A percentile compares a stretch with the other conserved stretches of the same genome.
Evolutionary conservation across 2,113 vertebrate species (phyloP).

Genomic region (Antigone vipio): DNA sequence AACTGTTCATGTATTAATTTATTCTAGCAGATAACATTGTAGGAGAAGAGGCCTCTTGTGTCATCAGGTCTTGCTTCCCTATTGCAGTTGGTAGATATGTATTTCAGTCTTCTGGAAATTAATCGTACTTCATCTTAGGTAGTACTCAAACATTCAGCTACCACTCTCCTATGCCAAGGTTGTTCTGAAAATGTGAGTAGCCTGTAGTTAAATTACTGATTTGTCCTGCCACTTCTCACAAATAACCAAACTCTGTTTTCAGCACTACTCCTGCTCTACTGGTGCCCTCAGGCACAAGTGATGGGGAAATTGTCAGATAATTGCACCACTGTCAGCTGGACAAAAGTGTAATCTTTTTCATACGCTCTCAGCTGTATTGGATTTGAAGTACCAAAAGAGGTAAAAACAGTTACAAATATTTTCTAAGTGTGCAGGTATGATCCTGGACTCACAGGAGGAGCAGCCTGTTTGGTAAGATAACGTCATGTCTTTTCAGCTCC

Average conservation of each 20-base stretch:
- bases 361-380: background rate
- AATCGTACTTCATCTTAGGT: background rate
- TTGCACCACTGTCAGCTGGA: background rate
- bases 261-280: background rate
- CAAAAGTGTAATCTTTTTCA: background rate
- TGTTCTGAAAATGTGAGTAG: background rate
- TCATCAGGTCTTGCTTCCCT: background rate
- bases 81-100: background rate
- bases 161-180: background rate
- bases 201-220: background rate
- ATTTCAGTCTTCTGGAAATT: background rate
- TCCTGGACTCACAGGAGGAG: background rate
- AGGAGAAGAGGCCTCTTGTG: fast-evolving
- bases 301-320: background rate
- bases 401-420: background rate
- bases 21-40: background rate
- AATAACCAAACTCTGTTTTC: background rate
- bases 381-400: background rate
- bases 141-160: background rate
- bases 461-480: background rate
- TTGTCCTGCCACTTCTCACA: background rate
- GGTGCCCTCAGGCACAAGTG: background rate
- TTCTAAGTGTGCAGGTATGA: background rate
- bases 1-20: background rate
- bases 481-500: background rate